Percentiles rank a stretch among this genome's conserved stretches.
Conservation (phyloP, 2,888 invertebrate species). For the Disparrhopalites patrizii region DNA sequence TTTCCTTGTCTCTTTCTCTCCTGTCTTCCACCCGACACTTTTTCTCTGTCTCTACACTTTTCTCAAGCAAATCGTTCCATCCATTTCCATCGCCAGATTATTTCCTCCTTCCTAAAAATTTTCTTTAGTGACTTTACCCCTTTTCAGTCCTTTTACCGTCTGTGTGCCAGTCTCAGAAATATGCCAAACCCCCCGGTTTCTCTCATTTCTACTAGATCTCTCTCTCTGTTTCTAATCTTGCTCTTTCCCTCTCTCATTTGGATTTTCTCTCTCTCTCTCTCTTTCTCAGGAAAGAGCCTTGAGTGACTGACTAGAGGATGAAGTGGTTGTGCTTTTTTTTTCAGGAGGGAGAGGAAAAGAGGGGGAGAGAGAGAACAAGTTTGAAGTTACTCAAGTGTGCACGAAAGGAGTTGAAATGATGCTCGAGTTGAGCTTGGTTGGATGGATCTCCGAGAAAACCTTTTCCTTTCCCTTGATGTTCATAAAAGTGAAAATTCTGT, state of each 20-base stretch:
- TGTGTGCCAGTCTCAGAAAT: no score
- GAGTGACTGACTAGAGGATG: neutral
- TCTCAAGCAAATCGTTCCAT: neutral
- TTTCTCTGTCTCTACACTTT: neutral
- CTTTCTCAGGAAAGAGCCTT: neutral
- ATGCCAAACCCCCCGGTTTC: no score
- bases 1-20: neutral
- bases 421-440: constrained; percentile 25
- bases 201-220: no score
- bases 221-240: neutral
- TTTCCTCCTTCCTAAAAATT: no score
- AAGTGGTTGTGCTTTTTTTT: no score
- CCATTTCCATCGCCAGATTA: no score
- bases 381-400: constrained; percentile 25
- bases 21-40: neutral
- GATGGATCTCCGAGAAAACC: constrained; percentile 24
- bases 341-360: neutral
- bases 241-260: no score
- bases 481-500: constrained; percentile 23
- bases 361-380: constrained; percentile 8
- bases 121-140: no score
- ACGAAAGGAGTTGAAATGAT: constrained; percentile 26
- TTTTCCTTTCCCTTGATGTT: constrained; percentile 29
- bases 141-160: no score
- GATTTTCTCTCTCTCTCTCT: neutral